Evolutionary conservation across 2,888 invertebrate genomes (phyloP).

Genomic region (Acrobasis suavella): DNA sequence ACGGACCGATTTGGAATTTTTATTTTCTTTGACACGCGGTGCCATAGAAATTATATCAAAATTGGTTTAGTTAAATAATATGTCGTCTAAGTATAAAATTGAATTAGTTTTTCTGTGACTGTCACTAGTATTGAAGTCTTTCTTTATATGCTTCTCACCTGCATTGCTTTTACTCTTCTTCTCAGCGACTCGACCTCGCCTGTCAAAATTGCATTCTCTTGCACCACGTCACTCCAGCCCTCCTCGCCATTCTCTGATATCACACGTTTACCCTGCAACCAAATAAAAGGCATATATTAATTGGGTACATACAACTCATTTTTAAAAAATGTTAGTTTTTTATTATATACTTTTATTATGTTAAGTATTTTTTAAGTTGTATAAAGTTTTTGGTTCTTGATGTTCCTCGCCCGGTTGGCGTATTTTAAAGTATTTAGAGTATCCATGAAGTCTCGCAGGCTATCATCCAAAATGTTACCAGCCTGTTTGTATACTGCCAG

Average conservation of each 20-base stretch:
- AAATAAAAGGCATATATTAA: background rate
- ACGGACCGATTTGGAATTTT: too few species aligned
- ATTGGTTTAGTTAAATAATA: too few species aligned
- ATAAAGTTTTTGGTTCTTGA: too few species aligned
- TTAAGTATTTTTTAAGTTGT: too few species aligned
- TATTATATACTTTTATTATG: too few species aligned
- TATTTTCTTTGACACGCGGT: too few species aligned
- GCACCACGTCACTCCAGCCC: constrained; percentile 95
- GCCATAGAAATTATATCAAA: too few species aligned
- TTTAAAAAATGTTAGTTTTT: too few species aligned
- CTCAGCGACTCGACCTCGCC: constrained; percentile 94
- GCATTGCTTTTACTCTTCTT: constrained; percentile 95
- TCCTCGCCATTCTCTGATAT: constrained; percentile 93
- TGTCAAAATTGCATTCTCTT: constrained; percentile 96
- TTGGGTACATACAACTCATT: too few species aligned
- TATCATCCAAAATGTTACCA: constrained; percentile 74
- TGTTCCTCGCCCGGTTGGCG: constrained; percentile 98
- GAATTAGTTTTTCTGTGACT: too few species aligned
- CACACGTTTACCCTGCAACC: constrained; percentile 90
- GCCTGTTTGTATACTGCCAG: constrained; percentile 96
- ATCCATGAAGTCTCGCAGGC: constrained; percentile 99
- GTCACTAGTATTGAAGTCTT: too few species aligned
- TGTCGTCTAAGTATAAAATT: too few species aligned
- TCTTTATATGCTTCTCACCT: constrained; percentile 49
- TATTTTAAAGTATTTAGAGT: constrained; percentile 98